Conservation (phyloP, 1,140 invertebrate species). For the Mamestra configurata region DNA sequence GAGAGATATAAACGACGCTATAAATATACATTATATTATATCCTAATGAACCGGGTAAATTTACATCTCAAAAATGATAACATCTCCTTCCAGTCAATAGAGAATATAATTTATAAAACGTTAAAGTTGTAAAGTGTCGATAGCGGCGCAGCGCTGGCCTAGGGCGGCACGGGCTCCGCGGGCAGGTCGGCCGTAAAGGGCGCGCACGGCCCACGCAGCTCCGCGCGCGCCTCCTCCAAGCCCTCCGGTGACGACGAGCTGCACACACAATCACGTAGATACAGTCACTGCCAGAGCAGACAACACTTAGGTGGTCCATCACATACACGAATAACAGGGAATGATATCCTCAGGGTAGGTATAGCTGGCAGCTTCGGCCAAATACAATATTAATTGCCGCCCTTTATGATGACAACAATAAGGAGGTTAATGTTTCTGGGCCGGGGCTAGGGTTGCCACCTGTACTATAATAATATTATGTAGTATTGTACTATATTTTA, state of each 20-base stretch:
- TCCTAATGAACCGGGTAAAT: constrained; percentile 80
- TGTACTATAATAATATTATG: too few relatives aligned
- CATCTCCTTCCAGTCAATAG: constrained; percentile 74
- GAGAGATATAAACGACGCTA: constrained; percentile 80
- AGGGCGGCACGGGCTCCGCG: background rate
- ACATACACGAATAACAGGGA: too few relatives aligned
- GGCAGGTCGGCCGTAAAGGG: constrained; percentile 65
- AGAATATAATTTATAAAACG: constrained; percentile 78
- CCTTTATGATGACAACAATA: too few relatives aligned
- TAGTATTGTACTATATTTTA: too few relatives aligned
- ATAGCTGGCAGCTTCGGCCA: too few relatives aligned
- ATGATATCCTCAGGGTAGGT: too few relatives aligned
- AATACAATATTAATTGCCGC: too few relatives aligned
- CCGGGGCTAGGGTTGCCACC: too few relatives aligned
- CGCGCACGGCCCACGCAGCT: constrained; percentile 42
- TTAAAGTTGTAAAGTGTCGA: constrained; percentile 57
- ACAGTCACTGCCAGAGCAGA: background rate
- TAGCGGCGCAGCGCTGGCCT: background rate
- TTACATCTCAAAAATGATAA: constrained; percentile 85
- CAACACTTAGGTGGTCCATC: too few relatives aligned
- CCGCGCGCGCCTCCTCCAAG: constrained; percentile 47
- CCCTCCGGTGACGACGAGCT: constrained; percentile 62
- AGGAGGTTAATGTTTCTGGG: too few relatives aligned
- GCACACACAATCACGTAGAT: background rate
- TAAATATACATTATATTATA: constrained; percentile 70